Base-by-base conservation (phyloP, 1,140 invertebrate genomes). In the Lutraria rhynchaena region DNA sequence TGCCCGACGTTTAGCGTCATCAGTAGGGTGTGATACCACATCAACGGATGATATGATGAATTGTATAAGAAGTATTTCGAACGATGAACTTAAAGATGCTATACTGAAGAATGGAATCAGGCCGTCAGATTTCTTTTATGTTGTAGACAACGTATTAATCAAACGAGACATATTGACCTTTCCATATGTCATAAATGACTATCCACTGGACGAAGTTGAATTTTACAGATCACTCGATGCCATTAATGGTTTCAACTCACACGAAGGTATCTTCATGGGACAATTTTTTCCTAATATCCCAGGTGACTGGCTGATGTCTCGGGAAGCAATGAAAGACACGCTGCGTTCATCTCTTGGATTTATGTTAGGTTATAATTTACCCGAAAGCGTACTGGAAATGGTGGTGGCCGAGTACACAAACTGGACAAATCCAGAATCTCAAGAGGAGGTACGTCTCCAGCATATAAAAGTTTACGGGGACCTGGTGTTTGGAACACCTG, bases 151-250 rank as follows among this genome's bases (percentile, higher is more conserved):
- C 31, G 67, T 58, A 0, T 19, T 81, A 0, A 9, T 81, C 17
- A 29, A 37, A 41, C 27, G 44, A 29, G 24, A 29, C n/a, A 53
- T 65, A 13, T 19, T 11, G 5, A 31, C 29, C 0, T 51, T 80
- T 0, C 0, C 57, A 17, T 44, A 41, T n/a, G 57, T 57, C 19
- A 35, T 19, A 17, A n/a, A 51, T n/a, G 44, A 51, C 0, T 44
- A 57, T 29, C 24, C 33, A 0, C 46, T n/a, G n/a, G 41, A 49
- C 22, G 70, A 58, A 7, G 35, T 74, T 17, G 31, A 83, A 22
- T 83, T 83, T 53, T 70, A 70, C 46, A 29, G 57, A 31, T 61
- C 73, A 24, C 31, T 83, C 4, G 67, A 83, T 31, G 35, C 63
- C 19, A 63, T 83, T 27, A 55, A 24, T 17, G 81, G 81, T 4